phyloP scores from a whole-genome alignment of 2,888 invertebrate species.

The Scrobipalpa atriplicella region DNA sequence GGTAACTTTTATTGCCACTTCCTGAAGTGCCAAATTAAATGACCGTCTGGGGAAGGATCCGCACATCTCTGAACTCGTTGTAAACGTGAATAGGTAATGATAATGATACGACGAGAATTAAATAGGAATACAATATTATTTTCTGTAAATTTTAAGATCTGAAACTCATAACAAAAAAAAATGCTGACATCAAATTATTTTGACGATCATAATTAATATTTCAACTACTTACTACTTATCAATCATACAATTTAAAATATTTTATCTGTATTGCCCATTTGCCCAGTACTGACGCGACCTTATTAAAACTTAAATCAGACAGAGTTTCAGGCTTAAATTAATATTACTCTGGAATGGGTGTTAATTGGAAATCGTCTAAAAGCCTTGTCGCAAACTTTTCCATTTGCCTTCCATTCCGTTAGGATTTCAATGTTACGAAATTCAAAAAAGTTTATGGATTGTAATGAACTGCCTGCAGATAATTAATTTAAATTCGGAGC shows the following conservation, averaged over 20 bases:
- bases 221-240: too few relatives aligned
- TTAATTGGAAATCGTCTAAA: constrained; percentile 8
- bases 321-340: not conserved
- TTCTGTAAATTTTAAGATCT: too few relatives aligned
- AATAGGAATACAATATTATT: too few relatives aligned
- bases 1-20: not conserved
- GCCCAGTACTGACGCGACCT: too few relatives aligned
- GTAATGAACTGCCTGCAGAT: not conserved
- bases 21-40: constrained; percentile 2
- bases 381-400: not conserved
- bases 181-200: too few relatives aligned
- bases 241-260: too few relatives aligned
- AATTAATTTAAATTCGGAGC: too few relatives aligned
- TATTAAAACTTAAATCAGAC: not conserved
- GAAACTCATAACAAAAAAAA: too few relatives aligned
- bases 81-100: not conserved
- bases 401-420: not conserved
- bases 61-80: not conserved
- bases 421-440: not conserved
- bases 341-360: not conserved
- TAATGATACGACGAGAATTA: too few relatives aligned
- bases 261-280: not conserved
- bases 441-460: too few relatives aligned
- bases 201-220: too few relatives aligned
- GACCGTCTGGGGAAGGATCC: not conserved